These are phyloP conservation scores for Thalassarche chlororhynchos DNA, from an alignment of 2,113 vertebrate species.

Conservation along the genomic window DNA sequence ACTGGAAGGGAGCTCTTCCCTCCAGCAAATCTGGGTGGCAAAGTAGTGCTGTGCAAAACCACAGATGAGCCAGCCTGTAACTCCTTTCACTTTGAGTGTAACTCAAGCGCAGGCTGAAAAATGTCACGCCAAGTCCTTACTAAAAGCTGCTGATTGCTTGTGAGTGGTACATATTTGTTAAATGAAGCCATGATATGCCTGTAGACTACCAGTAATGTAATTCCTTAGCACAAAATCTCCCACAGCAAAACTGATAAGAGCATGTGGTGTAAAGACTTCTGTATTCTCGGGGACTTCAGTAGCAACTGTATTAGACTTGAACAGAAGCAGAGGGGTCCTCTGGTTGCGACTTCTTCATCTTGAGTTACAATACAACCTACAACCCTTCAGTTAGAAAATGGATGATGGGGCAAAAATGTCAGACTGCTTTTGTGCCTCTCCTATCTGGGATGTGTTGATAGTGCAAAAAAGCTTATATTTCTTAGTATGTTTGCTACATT, in stretches of 20 bases:
- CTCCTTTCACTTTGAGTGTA: fast-evolving
- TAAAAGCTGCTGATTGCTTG: neutral
- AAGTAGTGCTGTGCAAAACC: neutral
- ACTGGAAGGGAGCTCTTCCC: neutral
- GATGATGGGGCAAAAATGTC: neutral
- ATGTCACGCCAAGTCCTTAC: neutral
- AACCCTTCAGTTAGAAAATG: neutral
- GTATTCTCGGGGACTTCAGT: neutral
- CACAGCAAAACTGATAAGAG: neutral
- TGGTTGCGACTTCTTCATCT: neutral
- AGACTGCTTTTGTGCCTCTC: neutral
- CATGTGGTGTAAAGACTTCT: neutral
- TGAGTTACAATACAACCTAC: no score
- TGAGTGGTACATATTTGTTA: fast-evolving
- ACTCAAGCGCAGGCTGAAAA: neutral
- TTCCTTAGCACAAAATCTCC: neutral
- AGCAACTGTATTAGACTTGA: neutral
- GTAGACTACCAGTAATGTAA: no score
- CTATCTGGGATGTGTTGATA: neutral
- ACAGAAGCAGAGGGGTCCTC: neutral
- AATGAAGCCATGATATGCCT: neutral
- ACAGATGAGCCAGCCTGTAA: neutral
- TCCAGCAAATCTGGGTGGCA: neutral
- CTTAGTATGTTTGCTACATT: neutral
- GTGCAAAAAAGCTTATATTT: fast-evolving